Base-by-base conservation (phyloP, 2,888 invertebrate genomes). In the Apodemia hepburni region DNA sequence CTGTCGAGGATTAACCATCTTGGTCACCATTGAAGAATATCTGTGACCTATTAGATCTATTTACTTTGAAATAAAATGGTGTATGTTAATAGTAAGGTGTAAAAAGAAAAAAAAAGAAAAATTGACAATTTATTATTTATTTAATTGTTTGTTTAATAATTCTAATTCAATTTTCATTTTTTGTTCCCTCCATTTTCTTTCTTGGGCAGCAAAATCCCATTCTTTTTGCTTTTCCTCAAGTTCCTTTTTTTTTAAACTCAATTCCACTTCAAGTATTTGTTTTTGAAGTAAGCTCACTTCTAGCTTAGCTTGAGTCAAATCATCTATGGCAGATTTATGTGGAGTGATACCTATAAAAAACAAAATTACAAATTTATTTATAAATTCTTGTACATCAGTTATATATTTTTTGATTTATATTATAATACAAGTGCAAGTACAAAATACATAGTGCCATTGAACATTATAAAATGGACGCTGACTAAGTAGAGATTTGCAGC, bases 231-330 rank as follows among this genome's bases (percentile, higher is more conserved):
- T 47, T 47, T 47, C 47, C n/a, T 47, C 17, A 47, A n/a, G n/a
- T 2, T 47, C 17, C 17, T n/a, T 47, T n/a, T 47, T n/a, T 17
- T n/a, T 17, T n/a, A 47, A 47, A n/a, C 17, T 47, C 15, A 47
- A n/a, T 47, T 47, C 17, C 2, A 47, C 2, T 47, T n/a, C 17
- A 17, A 47, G 47, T 47, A n/a, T n/a, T 47, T 47, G 47, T 47
- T 47, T 47, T 47, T 47, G 17, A n/a, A 47, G 47, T 17, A 47
- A 47, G 47, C n/a, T 47, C 7, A 47, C 47, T 47, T 47, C 47
- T 47, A 47, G 47, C 17, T 47, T 47, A 1, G 47, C 17, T 47
- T 17, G 47, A n/a, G n/a, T 47, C 17, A 47, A 47, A 47, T 47
- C 17, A 47, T 6, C 17, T 7, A 47, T 17, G 9, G 17, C 2